Evolutionary conservation across 2,888 invertebrate genomes (phyloP), one percentile per base, ranked within the genome.

Genomic region (Coecobrya sp.): DNA sequence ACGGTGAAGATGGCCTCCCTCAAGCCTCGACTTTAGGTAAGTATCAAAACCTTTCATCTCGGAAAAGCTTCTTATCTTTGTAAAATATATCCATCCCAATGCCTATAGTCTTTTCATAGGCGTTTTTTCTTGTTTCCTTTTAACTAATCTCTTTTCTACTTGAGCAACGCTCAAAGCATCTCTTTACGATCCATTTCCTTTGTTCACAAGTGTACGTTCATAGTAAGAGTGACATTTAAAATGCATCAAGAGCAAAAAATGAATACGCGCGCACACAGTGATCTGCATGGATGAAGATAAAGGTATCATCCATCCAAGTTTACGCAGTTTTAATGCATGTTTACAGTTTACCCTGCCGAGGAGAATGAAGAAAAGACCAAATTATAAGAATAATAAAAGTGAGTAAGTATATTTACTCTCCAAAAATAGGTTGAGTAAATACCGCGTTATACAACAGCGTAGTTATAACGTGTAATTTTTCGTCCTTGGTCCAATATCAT

Each of bases 21-120:
- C 94, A 94, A 92, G 95, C 95, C 5, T 95, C 95, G 7, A 95
- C 95, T 73, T 90, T 95, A 79, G 94, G 95, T 95, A 92, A 93
- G 91, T 25, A 55, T 22, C 52, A 45, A 86, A 76, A 55, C 22
- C 59, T 68, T 89, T 82, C n/a, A 42, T 45, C 13, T 52, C 52
- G 0, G 42, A 84, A 55, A 84, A 84, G 42, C 27, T 76, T 22
- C 42, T 76, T 76, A 45, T 76, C 76, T 42, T 45, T 36, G 36
- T 36, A 36, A 36, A 36, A 36, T 36, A 36, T 36, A 36, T 7
- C 36, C 7, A 36, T 7, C 7, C 4, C 22, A 16, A n/a, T 79
- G 30, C 30, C 1, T 52, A 52, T n/a, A 62, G 10, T 36, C 36
- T 11, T 19, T 11, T 84, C 45, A 11, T 25, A 25, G 0, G n/a